A percentile compares a stretch with the other conserved stretches of the same genome.
Conservation (phyloP, 2,113 vertebrate species). For the Eretmochelys imbricata region DNA sequence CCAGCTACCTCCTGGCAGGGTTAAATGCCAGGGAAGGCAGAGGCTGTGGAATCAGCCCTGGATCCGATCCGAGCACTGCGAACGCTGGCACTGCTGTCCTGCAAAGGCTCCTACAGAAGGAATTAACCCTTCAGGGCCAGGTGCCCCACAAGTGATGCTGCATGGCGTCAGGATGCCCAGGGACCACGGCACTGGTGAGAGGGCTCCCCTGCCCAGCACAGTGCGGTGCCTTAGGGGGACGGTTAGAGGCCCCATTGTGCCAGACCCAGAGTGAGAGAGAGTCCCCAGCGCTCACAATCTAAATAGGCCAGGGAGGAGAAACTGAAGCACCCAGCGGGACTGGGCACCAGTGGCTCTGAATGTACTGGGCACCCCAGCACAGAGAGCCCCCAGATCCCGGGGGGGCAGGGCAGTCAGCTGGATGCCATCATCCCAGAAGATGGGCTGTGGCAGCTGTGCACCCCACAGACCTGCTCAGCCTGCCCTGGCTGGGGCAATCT, state of each 20-base stretch:
- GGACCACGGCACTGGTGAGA: not conserved
- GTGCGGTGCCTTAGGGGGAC: not conserved
- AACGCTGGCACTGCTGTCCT: no score
- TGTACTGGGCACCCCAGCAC: not conserved
- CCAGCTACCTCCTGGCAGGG: not conserved
- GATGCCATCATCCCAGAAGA: not conserved
- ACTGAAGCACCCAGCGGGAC: not conserved
- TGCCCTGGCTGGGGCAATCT: no score
- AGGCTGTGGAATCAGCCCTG: not conserved
- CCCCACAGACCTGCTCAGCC: not conserved
- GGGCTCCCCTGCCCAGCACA: no score
- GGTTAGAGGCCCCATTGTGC: not conserved
- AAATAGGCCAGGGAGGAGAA: not conserved
- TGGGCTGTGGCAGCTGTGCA: not conserved
- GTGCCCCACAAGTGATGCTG: not conserved
- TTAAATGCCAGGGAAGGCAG: not conserved
- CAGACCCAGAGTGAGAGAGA: not conserved
- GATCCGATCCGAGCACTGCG: not conserved
- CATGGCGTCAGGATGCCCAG: not conserved
- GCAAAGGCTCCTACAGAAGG: not conserved
- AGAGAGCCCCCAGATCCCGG: fast-evolving
- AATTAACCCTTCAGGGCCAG: not conserved
- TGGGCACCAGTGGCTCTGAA: not conserved
- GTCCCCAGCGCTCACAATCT: not conserved
- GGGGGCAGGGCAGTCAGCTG: not conserved